Conservation (phyloP, 2,113 vertebrate genomes). For the Ivindomyrus marchei region DNA sequence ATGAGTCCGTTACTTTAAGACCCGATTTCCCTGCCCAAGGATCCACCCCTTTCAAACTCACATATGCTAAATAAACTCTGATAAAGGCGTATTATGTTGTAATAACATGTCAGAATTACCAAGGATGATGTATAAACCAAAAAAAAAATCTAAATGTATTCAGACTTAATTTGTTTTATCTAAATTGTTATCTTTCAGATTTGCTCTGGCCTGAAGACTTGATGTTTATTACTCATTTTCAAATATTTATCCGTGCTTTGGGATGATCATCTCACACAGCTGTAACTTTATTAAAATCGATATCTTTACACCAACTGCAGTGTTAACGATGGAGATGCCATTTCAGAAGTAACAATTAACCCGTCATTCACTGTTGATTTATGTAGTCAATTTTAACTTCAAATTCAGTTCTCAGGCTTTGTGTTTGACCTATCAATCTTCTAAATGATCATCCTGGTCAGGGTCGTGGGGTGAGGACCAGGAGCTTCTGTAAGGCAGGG, state of each 20-base stretch:
- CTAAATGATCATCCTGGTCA: not conserved
- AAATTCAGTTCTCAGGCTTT: not conserved
- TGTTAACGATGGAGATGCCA: not conserved
- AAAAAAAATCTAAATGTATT: not conserved
- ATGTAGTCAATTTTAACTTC: not conserved
- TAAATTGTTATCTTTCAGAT: not conserved
- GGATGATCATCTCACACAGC: not conserved
- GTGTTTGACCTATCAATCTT: not conserved
- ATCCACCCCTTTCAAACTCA: not conserved
- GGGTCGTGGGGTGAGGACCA: not conserved
- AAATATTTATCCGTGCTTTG: not conserved
- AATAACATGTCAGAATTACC: not conserved
- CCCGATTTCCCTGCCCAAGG: not conserved
- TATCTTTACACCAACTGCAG: not conserved
- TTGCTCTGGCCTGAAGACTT: not conserved
- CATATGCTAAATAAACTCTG: not conserved
- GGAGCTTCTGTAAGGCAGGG: not conserved
- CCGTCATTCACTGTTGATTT: not conserved
- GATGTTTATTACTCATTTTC: slow-evolving; percentile 3
- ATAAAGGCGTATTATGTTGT: not conserved
- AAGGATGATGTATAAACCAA: not conserved
- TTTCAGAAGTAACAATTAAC: not conserved
- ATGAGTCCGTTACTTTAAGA: not conserved
- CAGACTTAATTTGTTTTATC: not conserved
- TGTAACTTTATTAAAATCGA: not conserved